These are phyloP conservation scores for Jordanella pulchra DNA, from an alignment of 2,797 vertebrate species.

Conservation along the genomic window DNA sequence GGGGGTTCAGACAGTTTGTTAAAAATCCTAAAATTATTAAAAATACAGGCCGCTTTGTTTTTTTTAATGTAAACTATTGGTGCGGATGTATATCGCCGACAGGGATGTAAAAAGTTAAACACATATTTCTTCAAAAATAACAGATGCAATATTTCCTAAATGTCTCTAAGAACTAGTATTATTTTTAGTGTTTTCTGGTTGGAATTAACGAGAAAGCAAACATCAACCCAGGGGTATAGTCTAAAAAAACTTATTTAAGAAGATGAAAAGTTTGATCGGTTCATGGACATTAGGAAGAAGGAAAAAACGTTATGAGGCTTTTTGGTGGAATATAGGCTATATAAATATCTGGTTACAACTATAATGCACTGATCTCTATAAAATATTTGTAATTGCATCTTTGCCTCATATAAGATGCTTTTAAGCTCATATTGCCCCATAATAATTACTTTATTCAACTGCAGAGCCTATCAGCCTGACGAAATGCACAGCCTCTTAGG, in stretches of 20 bases:
- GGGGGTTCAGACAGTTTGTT: no score
- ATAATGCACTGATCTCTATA: not conserved
- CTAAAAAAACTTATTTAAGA: no score
- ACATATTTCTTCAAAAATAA: not conserved
- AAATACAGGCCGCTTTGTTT: no score
- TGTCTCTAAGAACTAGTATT: not conserved
- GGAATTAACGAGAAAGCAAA: not conserved
- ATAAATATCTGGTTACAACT: not conserved
- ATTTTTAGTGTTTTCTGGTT: not conserved
- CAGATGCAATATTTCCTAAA: not conserved
- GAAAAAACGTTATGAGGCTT: not conserved
- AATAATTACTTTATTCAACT: not conserved
- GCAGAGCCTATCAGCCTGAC: not conserved
- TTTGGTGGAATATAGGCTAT: not conserved
- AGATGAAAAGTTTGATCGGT: not conserved
- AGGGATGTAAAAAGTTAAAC: not conserved
- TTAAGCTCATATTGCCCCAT: not conserved
- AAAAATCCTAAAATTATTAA: no score
- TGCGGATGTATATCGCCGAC: not conserved
- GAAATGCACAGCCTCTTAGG: slow-evolving; percentile 15
- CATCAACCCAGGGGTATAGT: no score
- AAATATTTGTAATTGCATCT: not conserved
- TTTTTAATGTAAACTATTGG: not conserved
- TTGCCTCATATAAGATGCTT: not conserved
- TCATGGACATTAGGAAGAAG: not conserved